Conservation (phyloP, 2,888 invertebrate genomes). For the Fragum sueziense region DNA sequence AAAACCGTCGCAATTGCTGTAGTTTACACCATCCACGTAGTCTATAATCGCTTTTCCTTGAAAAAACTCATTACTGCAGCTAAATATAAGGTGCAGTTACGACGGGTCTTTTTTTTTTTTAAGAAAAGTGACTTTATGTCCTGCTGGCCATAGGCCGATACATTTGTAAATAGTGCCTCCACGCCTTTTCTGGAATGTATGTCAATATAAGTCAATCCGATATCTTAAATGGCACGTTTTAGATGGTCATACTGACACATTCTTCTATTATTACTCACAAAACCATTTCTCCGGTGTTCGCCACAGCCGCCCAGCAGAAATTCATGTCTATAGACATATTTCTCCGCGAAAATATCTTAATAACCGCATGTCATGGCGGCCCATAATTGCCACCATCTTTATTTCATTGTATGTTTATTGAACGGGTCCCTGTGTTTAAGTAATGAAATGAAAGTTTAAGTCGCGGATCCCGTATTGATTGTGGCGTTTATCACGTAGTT, state of each 20-base stretch:
- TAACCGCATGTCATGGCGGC: conserved; percentile 12
- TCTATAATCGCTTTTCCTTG: no score
- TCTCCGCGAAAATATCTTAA: background rate
- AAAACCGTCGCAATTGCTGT: no score
- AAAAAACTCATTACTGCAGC: no score
- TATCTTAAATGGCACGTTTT: background rate
- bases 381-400: conserved; percentile 16
- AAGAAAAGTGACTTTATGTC: no score
- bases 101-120: no score
- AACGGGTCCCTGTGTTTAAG: conserved; percentile 1
- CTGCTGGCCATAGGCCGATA: no score
- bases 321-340: background rate
- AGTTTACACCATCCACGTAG: no score
- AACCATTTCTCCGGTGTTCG: background rate
- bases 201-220: no score
- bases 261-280: background rate
- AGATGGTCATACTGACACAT: background rate
- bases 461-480: conserved; percentile 14
- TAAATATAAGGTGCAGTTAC: no score
- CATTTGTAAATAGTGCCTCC: no score
- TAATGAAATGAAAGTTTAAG: conserved; percentile 19
- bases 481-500: conserved; percentile 15
- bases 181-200: no score
- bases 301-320: background rate
- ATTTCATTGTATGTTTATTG: conserved; percentile 20